Base-by-base conservation (phyloP, 2,113 vertebrate genomes). In the Natator depressus region DNA sequence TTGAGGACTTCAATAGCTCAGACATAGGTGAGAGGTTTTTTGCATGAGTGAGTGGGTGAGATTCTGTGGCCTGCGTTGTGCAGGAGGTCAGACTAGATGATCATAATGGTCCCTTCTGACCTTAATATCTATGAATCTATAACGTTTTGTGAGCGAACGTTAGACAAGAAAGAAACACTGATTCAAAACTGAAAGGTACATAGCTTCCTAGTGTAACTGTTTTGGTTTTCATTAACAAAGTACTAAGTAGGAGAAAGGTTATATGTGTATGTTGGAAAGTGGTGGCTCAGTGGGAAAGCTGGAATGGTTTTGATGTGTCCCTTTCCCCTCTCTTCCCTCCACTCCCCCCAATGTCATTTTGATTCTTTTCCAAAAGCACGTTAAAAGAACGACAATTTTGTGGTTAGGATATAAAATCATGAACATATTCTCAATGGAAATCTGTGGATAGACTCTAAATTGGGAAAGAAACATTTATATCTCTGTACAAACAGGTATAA, bases 311-410 rank as follows among this genome's bases (percentile, higher is more conserved):
- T 83, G 29, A 88, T 82, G 55, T 59, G 10, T 88, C 72, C 72
- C 65, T 96, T 97, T 97, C 94, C 79, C 88, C 88, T 42, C 54
- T 89, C 89, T 87, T 87, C 69, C 57, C 27, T 13, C 57, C 24
- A 27, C 55, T 27, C 96, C 93, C 76, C 42, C 72, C 78, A 65
- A 65, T 78, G 89, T 91, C 20, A 47, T 88, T 96, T 93, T 94
- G 81, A 85, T 38, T 85, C 38, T 38, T 95, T 92, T 82, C 80
- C 88, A 95, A 94, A 54, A 88, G 12, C 27, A 59, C 0, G 0
- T 90, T 94, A 93, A 91, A 93, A 90, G 57, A 96, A 95, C 1
- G 14, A 91, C 59, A 96, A 79, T 93, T 95, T 93, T 97, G 95
- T 91, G 90, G 92, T 89, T 91, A 90, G 87, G 75, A 75, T 82